These are phyloP conservation scores for Tokudaia tokunoshimensis DNA, from an alignment of 2,797 vertebrate genomes.

Conservation along the genomic window DNA sequence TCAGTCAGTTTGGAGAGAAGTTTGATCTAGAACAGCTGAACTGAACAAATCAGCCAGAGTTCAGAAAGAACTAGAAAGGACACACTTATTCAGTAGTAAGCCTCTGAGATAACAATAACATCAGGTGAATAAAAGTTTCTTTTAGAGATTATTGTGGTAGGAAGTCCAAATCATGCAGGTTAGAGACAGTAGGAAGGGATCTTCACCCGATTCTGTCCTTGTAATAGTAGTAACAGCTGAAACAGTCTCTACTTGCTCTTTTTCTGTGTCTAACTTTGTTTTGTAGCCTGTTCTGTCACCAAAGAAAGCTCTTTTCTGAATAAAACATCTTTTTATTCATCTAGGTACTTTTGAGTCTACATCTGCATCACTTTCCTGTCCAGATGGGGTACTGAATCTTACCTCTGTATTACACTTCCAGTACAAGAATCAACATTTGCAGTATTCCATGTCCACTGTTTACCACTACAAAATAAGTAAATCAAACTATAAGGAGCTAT, in stretches of 20 bases:
- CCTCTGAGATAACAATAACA: too few relatives aligned
- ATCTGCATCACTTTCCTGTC: background rate
- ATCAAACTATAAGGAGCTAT: background rate
- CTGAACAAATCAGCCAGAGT: too few relatives aligned
- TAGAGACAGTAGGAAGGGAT: background rate
- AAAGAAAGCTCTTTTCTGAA: background rate
- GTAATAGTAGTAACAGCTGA: background rate
- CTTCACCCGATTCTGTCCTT: rapidly evolving
- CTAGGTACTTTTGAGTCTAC: too few relatives aligned
- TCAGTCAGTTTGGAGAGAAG: too few relatives aligned
- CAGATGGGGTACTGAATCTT: background rate
- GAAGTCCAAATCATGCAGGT: background rate
- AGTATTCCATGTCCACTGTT: background rate
- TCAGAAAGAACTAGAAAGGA: too few relatives aligned
- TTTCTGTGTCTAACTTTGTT: background rate
- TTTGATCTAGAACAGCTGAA: too few relatives aligned
- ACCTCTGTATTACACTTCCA: background rate
- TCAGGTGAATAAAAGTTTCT: too few relatives aligned
- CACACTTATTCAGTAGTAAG: too few relatives aligned
- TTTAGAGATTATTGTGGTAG: background rate
- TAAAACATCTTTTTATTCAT: background rate
- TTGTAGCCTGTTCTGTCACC: rapidly evolving
- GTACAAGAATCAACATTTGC: rapidly evolving
- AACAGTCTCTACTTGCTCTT: background rate
- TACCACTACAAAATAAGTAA: background rate